These are phyloP conservation scores for Mycalesis mineus DNA, from an alignment of 2,888 invertebrate genomes.

Conservation along the genomic window DNA sequence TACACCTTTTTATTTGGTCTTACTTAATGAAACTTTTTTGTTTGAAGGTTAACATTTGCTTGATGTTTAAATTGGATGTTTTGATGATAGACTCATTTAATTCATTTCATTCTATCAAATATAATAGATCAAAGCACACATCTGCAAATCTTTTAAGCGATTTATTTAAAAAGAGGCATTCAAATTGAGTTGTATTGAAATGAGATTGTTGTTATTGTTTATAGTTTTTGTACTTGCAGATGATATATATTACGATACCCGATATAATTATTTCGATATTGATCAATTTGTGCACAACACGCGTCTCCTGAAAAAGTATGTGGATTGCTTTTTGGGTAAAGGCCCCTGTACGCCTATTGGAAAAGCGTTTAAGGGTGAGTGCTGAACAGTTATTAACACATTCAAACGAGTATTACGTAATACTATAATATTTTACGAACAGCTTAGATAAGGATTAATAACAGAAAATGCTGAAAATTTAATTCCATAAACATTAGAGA, in stretches of 20 bases:
- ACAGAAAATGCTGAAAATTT: too few species aligned
- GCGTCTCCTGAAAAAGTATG: slow-evolving; percentile 81
- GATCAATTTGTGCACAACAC: slow-evolving; percentile 82
- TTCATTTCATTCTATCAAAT: slow-evolving; percentile 22
- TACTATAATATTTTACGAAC: too few species aligned
- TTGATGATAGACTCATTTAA: slow-evolving; percentile 43
- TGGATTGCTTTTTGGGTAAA: slow-evolving; percentile 76
- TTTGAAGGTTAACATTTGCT: slow-evolving; percentile 42
- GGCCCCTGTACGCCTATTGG: slow-evolving; percentile 62
- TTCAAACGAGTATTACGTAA: too few species aligned
- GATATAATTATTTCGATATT: slow-evolving; percentile 83
- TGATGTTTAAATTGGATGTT: slow-evolving; percentile 52
- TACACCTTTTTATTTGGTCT: background rate
- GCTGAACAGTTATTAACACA: too few species aligned
- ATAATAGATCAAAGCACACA: slow-evolving; percentile 5
- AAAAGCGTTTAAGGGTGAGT: slow-evolving; percentile 59
- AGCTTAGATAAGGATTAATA: too few species aligned
- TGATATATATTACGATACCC: slow-evolving; percentile 47
- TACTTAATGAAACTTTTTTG: slow-evolving; percentile 27
- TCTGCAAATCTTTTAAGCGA: background rate
- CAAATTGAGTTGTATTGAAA: slow-evolving; percentile 15
- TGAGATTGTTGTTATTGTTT: slow-evolving; percentile 29
- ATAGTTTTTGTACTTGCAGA: slow-evolving; percentile 34
- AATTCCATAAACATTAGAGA: too few species aligned
- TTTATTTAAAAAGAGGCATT: background rate